A percentile compares a stretch with the other conserved stretches of the same genome.
phyloP scores from a whole-genome alignment of 1,140 invertebrate species.

The Pseudomyrmex gracilis region DNA sequence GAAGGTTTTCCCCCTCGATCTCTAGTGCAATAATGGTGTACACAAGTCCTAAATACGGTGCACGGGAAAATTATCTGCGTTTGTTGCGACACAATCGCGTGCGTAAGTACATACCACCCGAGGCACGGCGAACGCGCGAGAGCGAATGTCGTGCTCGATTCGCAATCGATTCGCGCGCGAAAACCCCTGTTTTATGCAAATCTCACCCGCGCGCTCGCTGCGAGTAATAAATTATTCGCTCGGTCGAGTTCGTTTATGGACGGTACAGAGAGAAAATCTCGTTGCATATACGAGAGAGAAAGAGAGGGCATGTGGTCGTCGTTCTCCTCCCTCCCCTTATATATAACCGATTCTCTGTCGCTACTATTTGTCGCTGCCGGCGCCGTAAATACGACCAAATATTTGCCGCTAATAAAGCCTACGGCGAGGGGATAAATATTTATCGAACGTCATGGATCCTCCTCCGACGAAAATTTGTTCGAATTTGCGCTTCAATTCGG shows the following conservation, averaged over 20 bases:
- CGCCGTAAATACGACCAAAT: slow-evolving; percentile 75
- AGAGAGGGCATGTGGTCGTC: neutral
- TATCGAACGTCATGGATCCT: slow-evolving; percentile 68
- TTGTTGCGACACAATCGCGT: neutral
- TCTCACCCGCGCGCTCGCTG: slow-evolving; percentile 65
- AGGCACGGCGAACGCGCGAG: slow-evolving; percentile 20
- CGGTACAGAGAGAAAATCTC: slow-evolving; percentile 51
- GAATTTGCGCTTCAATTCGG: slow-evolving; percentile 22
- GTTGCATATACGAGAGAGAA: slow-evolving; percentile 40
- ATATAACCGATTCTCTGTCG: neutral
- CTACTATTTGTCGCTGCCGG: slow-evolving; percentile 75
- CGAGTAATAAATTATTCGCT: slow-evolving; percentile 78
- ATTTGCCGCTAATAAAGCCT: slow-evolving; percentile 74
- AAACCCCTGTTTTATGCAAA: slow-evolving; percentile 78
- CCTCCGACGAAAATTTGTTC: slow-evolving; percentile 17
- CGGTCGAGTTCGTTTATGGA: slow-evolving; percentile 71
- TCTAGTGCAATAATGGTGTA: neutral
- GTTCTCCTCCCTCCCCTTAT: neutral
- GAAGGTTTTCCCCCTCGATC: neutral
- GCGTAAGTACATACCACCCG: neutral
- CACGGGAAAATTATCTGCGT: neutral
- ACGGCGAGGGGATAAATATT: slow-evolving; percentile 72
- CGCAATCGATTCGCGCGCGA: slow-evolving; percentile 74
- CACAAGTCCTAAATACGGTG: neutral
- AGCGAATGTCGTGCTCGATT: slow-evolving; percentile 73